A percentile compares a stretch with the other conserved stretches of the same genome.
phyloP scores from a whole-genome alignment of 2,797 vertebrate species.

The Rhinatrema bivittatum region DNA sequence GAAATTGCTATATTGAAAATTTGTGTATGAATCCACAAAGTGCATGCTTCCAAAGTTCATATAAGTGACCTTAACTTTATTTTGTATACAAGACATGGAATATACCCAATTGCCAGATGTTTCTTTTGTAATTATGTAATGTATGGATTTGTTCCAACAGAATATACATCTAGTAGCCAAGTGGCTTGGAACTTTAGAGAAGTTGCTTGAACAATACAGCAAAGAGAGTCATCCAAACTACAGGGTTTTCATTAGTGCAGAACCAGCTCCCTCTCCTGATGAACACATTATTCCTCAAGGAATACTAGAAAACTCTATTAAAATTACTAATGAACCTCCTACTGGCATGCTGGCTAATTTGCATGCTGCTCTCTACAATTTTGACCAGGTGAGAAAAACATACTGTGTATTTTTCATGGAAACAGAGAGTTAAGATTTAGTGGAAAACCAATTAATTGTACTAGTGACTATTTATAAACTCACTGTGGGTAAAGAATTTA shows the following conservation, averaged over 20 bases:
- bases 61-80: no score
- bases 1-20: no score
- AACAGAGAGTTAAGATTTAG: no score
- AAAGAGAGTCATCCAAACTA: constrained; percentile 55
- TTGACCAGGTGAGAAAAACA: constrained; percentile 59
- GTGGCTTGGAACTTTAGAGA: constrained; percentile 67
- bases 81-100: no score
- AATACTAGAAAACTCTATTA: constrained; percentile 70
- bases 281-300: constrained; percentile 68
- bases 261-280: constrained; percentile 50
- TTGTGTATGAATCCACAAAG: no score
- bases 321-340: constrained; percentile 73
- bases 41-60: no score
- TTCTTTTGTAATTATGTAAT: no score
- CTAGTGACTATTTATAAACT: no score
- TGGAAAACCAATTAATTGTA: no score
- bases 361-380: constrained; percentile 65
- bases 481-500: no score
- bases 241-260: constrained; percentile 69
- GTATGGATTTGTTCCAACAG: constrained; percentile 40
- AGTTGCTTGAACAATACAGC: constrained; percentile 53
- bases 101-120: no score
- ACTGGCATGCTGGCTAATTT: constrained; percentile 68
- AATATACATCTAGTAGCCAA: constrained; percentile 68
- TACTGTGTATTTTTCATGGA: neutral